Percentiles rank a stretch among this genome's conserved stretches.
phyloP scores from a whole-genome alignment of 2,113 vertebrate genomes.

The Lamprologus speciosus region DNA sequence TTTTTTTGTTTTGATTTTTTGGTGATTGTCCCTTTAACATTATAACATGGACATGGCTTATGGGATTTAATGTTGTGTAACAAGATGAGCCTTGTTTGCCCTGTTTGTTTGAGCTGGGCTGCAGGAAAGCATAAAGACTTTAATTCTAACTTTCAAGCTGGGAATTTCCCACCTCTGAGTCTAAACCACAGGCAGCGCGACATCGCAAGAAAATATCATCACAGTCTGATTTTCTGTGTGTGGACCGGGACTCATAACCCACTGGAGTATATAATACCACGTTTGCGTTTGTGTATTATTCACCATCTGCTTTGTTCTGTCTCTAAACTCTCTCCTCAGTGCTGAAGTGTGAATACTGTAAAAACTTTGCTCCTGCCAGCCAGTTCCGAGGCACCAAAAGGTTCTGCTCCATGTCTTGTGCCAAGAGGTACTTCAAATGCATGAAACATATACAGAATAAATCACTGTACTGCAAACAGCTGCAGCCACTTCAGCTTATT shows the following conservation, averaged over 20 bases:
- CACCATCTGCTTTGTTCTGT: not conserved
- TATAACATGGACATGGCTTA: not conserved
- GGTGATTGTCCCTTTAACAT: not conserved
- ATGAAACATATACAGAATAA: not conserved
- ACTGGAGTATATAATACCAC: not conserved
- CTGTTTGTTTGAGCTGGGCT: not conserved
- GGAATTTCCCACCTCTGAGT: not conserved
- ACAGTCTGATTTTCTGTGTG: not conserved
- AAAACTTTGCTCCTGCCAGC: constrained; percentile 82
- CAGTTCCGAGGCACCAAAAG: constrained; percentile 93
- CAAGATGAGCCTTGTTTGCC: not conserved
- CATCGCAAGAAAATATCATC: not conserved
- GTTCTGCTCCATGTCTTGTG: constrained; percentile 94
- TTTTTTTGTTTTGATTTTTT: not conserved
- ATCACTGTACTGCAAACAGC: not conserved
- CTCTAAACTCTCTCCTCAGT: constrained; percentile 45
- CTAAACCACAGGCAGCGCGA: not conserved
- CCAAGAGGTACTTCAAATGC: constrained; percentile 83
- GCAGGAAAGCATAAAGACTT: not conserved
- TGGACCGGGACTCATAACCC: not conserved
- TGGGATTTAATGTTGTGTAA: not conserved
- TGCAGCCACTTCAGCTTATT: not conserved
- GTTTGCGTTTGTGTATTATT: not conserved
- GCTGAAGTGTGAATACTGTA: constrained; percentile 94
- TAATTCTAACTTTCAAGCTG: not conserved